Evolutionary conservation across 2,113 vertebrate genomes (phyloP), one percentile per base, ranked within the genome.

Genomic region (Stegostoma tigrinum): DNA sequence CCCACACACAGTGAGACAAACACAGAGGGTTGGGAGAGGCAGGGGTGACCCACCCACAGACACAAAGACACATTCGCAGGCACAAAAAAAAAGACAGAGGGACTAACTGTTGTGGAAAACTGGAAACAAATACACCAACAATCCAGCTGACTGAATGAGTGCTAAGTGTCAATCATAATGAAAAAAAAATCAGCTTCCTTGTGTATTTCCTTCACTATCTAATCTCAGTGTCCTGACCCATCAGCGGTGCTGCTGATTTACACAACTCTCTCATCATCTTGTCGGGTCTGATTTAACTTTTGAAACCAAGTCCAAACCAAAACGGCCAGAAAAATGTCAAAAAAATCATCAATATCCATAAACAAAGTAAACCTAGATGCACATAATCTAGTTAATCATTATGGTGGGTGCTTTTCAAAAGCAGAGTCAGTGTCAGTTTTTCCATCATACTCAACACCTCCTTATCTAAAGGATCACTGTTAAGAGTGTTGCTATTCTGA

Each of bases 361-460:
- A 91, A 17, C 55, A 66, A 91, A 64, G n/a, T 91, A 93, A 93
- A 93, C 21, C 61, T 93, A 93, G 34, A 66, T 19, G 38, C 34
- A 1, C 17, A 42, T 19, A 83, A 83, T 83, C 80, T 23, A 17
- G 38, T 42, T 42, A 5, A 64, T 19, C 14, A 90, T 91, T 34
- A 91, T 21, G 89, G n/a, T 91, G 66, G 55, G 61, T 42, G 89
- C 61, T 66, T 93, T 90, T 93, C 38, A 66, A 38, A 45, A 21
- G 61, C 34, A 61, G 3, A 89, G 86, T 93, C 89, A 93, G 89
- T 93, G 86, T 93, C 89, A 93, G 89, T 93, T 38, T 93, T 93
- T 93, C 89, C 89, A 67, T n/a, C 61, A 45, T 83, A 83, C 80
- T 83, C 80, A 67, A 61, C 87, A 67, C 89, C 52, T 91, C 19